Base-by-base conservation (phyloP, 2,797 vertebrate genomes). In the Chaetophractus vellerosus region DNA sequence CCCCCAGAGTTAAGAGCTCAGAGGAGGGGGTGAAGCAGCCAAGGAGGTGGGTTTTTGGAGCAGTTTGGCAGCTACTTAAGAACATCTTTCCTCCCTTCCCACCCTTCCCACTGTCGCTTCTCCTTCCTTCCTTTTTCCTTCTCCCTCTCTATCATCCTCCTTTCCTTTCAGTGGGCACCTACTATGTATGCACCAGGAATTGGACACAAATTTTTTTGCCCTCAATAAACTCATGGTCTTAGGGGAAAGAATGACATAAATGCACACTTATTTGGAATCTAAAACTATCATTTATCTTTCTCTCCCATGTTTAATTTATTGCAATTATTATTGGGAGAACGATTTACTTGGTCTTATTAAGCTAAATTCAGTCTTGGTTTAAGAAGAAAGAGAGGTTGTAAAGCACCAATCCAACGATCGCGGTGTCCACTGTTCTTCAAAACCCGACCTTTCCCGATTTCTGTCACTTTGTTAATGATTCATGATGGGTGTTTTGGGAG, bases 401-500 rank as follows among this genome's bases (percentile, higher is more conserved):
- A 28, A 75, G 19, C 31, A 92, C 52, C 72, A 28, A 61, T 38
- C 31, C 55, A 72, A 93, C 6, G 55, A 64, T 26, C 11, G 24
- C 2, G 0, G 31, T n/a, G 48, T n/a, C 48, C 31, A n/a, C 48
- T 71, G n/a, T 55, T 48, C 45, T 72, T 57, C 72, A 76, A 52
- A 90, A 41, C 19, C 4, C 23, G 28, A 55, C 24, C 0, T 11
- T 28, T 9, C 1, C 2, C 21, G 45, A 28, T 23, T 31, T 79
- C 41, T 59, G 50, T 79, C 75, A 66, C 57, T 89, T 80, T 94
- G 78, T 24, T 82, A 33, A 90, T 61, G 38, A 91, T 74, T 57
- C 28, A 14, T 87, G 78, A 21, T 68, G 78, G 28, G 57, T 76
- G 8, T 36, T 86, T 90, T 15, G 33, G 31, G 41, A 45, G 69